Conservation (phyloP, 2,113 vertebrate genomes). For the Cyphomyrus discorhynchus region DNA sequence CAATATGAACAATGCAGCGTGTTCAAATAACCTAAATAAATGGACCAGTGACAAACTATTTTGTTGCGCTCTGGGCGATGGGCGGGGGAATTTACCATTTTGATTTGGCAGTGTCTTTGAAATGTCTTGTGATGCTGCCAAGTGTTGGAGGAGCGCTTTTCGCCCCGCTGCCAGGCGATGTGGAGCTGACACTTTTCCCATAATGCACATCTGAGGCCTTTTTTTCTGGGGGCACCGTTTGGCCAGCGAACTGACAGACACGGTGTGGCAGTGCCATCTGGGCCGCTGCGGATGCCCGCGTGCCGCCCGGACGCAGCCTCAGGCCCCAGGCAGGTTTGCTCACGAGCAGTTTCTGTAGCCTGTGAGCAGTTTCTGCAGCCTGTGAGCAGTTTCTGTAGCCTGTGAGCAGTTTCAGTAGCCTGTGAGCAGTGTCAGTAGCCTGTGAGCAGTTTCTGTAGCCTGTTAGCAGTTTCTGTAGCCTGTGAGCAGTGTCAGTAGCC, state of each 20-base stretch:
- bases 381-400: neutral
- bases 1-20: neutral
- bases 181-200: neutral
- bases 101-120: neutral
- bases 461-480: neutral
- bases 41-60: neutral
- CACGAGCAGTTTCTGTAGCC: neutral
- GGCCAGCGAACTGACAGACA: neutral
- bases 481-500: neutral
- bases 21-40: constrained; percentile 4
- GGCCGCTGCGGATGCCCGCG: neutral
- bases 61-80: neutral
- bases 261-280: neutral
- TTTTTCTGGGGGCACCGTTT: neutral
- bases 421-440: neutral
- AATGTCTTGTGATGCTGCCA: neutral
- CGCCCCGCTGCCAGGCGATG: neutral
- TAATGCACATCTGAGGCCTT: neutral
- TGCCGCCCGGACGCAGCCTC: neutral
- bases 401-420: neutral
- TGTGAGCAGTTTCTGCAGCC: no score
- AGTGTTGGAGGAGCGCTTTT: neutral
- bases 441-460: neutral
- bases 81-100: neutral
- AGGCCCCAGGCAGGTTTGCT: neutral